Conservation (phyloP, 1,140 invertebrate species). For the Parasteatoda tepidariorum region DNA sequence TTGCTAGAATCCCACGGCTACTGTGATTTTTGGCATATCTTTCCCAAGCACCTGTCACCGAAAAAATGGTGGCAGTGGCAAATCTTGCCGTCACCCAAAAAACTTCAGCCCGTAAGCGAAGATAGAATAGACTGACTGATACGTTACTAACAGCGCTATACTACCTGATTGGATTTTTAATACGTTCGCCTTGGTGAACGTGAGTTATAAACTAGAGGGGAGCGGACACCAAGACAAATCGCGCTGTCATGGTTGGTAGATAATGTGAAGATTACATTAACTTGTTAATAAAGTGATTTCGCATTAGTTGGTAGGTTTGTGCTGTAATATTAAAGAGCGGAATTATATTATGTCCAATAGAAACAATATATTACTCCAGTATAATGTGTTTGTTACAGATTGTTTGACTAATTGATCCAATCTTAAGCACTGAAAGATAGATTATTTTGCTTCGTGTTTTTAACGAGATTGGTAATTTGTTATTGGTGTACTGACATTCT, state of each 20-base stretch:
- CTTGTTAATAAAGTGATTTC: slow-evolving; percentile 56
- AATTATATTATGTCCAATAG: neutral
- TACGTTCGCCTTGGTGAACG: neutral
- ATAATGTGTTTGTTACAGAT: neutral
- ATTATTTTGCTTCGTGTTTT: neutral
- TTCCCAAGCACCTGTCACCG: slow-evolving; percentile 11
- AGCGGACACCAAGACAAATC: slow-evolving; percentile 35
- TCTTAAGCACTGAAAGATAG: neutral
- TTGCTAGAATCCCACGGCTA: neutral
- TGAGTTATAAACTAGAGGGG: neutral
- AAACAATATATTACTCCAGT: slow-evolving; percentile 32
- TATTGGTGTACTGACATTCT: neutral
- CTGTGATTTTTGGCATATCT: neutral
- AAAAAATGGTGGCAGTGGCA: neutral
- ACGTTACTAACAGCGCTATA: neutral
- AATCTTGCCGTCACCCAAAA: neutral
- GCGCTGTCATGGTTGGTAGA: slow-evolving; percentile 45
- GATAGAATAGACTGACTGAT: neutral
- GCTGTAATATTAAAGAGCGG: neutral
- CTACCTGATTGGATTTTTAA: slow-evolving; percentile 46
- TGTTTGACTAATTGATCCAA: slow-evolving; percentile 29
- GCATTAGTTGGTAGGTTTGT: slow-evolving; percentile 18
- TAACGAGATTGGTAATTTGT: neutral
- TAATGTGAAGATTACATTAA: slow-evolving; percentile 60
- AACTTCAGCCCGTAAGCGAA: neutral